Conservation (phyloP, 2,888 invertebrate species). For the Lottia scabra region DNA sequence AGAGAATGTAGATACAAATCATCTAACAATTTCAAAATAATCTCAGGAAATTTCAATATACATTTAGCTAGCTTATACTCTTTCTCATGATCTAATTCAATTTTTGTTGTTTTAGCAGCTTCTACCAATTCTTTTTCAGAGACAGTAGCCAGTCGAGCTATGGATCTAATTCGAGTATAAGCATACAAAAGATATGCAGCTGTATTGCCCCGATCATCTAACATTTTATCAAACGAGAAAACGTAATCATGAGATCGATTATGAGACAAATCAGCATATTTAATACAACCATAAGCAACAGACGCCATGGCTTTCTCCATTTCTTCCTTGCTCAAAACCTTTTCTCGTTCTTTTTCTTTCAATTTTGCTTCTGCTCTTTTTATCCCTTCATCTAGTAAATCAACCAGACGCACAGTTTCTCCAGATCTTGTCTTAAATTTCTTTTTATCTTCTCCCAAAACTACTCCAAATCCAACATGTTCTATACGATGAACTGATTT, state of each 20-base stretch:
- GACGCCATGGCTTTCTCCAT: slow-evolving; percentile 86
- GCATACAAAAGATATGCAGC: slow-evolving; percentile 97
- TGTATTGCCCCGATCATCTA: slow-evolving; percentile 98
- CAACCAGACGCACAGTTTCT: slow-evolving; percentile 88
- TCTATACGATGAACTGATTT: slow-evolving; percentile 79
- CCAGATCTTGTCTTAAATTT: slow-evolving; percentile 99
- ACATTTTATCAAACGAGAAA: slow-evolving; percentile 99
- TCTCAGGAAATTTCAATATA: slow-evolving; percentile 82
- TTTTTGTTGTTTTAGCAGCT: slow-evolving; percentile 75
- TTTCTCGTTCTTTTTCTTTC: slow-evolving; percentile 86
- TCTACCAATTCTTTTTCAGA: slow-evolving; percentile 73
- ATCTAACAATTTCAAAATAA: slow-evolving; percentile 83
- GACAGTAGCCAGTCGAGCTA: slow-evolving; percentile 70
- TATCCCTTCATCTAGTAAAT: slow-evolving; percentile 90
- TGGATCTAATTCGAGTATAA: slow-evolving; percentile 84
- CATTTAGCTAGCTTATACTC: slow-evolving; percentile 94
- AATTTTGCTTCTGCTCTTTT: slow-evolving; percentile 85
- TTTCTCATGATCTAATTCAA: slow-evolving; percentile 87
- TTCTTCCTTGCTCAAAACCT: slow-evolving; percentile 83
- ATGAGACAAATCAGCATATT: slow-evolving; percentile 96
- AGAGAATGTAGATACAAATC: slow-evolving; percentile 87
- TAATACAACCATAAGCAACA: slow-evolving; percentile 97
- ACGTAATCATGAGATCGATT: slow-evolving; percentile 94
- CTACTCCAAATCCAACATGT: slow-evolving; percentile 96
- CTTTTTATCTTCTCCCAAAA: slow-evolving; percentile 96